phyloP scores from a whole-genome alignment of 2,888 invertebrate species.

The Perdita meconis region DNA sequence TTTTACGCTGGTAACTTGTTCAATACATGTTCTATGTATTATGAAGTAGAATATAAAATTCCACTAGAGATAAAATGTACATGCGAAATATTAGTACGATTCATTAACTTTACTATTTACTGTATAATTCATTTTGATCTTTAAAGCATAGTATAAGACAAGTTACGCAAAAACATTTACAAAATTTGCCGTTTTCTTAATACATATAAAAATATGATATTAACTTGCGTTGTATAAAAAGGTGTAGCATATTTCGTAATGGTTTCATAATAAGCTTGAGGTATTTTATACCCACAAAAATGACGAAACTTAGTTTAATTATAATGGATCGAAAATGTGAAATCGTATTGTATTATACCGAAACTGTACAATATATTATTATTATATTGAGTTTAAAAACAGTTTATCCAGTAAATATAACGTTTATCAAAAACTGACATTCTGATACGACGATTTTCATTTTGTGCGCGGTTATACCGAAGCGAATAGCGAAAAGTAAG shows the following conservation, averaged over 20 bases:
- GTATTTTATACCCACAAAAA: conserved; percentile 33
- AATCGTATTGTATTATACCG: not conserved
- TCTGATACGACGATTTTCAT: conserved; percentile 3
- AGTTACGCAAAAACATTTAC: conserved; percentile 15
- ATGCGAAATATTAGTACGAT: not conserved
- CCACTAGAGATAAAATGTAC: conserved; percentile 32
- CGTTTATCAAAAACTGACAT: conserved; percentile 1
- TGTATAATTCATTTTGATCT: conserved; percentile 20
- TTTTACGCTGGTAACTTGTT: conserved; percentile 40
- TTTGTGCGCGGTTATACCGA: conserved; percentile 9
- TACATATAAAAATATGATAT: conserved; percentile 30
- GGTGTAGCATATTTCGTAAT: conserved; percentile 27
- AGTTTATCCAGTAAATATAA: conserved; percentile 9
- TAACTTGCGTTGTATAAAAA: conserved; percentile 27
- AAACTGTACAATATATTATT: conserved; percentile 12
- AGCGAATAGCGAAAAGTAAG: conserved; percentile 2
- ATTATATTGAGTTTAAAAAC: not conserved
- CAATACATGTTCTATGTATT: conserved; percentile 34
- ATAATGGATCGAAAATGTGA: not conserved
- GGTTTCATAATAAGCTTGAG: conserved; percentile 19
- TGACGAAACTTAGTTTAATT: too few species aligned
- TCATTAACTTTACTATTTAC: not conserved
- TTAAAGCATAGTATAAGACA: conserved; percentile 10
- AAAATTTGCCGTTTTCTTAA: conserved; percentile 7
- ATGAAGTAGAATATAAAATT: conserved; percentile 23